Conservation (phyloP, 2,888 invertebrate species). For the Plebejus argus region DNA sequence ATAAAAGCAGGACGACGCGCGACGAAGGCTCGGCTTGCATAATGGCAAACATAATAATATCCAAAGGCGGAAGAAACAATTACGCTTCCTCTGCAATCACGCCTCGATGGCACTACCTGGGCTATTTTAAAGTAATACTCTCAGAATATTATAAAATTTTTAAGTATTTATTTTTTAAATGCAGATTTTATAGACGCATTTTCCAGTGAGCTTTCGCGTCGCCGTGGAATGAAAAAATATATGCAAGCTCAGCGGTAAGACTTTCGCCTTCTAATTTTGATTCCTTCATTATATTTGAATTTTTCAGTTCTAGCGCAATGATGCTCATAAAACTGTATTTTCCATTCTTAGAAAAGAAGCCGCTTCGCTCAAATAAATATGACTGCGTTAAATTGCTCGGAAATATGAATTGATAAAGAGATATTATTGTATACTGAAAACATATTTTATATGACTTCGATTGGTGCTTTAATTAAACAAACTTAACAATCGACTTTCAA, state of each 20-base stretch:
- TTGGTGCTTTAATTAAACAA: neutral
- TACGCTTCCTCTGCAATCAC: constrained; percentile 57
- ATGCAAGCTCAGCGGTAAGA: neutral
- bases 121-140: constrained; percentile 34
- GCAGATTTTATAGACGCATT: constrained; percentile 12
- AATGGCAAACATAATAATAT: constrained; percentile 35
- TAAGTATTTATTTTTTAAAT: constrained; percentile 22
- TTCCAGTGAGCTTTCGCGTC: neutral
- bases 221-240: constrained; percentile 7
- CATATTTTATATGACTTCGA: neutral
- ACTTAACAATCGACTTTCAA: neutral
- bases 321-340: neutral
- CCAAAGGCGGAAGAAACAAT: constrained; percentile 71
- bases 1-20: constrained; percentile 16
- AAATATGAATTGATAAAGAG: neutral
- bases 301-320: neutral
- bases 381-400: neutral
- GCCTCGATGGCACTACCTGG: constrained; percentile 39
- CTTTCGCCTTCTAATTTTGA: neutral
- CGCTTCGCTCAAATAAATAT: neutral
- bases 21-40: constrained; percentile 26
- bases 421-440: neutral
- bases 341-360: neutral
- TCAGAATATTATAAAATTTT: constrained; percentile 32
- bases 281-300: neutral